Percentiles rank a stretch among this genome's conserved stretches.
phyloP scores from a whole-genome alignment of 2,888 invertebrate species.

The Ormyrus pomaceus region DNA sequence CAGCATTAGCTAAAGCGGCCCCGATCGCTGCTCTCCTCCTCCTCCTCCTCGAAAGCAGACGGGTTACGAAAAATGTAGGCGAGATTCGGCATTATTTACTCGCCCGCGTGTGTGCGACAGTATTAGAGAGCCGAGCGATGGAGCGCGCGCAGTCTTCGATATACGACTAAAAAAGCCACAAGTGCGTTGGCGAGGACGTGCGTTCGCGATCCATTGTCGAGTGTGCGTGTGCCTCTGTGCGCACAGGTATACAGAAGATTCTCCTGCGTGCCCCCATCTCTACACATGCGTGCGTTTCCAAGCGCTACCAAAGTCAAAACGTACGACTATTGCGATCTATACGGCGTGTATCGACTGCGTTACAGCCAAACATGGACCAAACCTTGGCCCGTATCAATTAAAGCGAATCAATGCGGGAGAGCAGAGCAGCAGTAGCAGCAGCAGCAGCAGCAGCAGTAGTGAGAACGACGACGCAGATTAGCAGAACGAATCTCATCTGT shows the following conservation, averaged over 20 bases:
- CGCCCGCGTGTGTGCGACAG: neutral
- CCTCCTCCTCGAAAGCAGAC: neutral
- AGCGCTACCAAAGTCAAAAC: constrained; percentile 41
- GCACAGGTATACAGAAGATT: neutral
- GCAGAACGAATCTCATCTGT: constrained; percentile 24
- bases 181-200: constrained; percentile 32
- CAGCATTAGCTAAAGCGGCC: constrained; percentile 11
- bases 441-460: no score
- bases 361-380: constrained; percentile 42
- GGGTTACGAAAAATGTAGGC: constrained; percentile 29
- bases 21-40: neutral
- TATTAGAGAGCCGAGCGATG: no score
- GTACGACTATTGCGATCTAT: neutral
- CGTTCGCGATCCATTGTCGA: neutral
- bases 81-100: constrained; percentile 50
- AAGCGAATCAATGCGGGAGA: constrained; percentile 23
- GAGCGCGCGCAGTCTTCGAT: constrained; percentile 7
- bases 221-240: neutral
- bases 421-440: neutral
- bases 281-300: constrained; percentile 25
- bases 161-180: constrained; percentile 18
- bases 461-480: neutral
- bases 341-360: neutral
- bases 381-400: constrained; percentile 42
- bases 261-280: constrained; percentile 10